Evolutionary conservation across 1,140 invertebrate genomes (phyloP).

Genomic region (Macrosteles quadrilineatus): DNA sequence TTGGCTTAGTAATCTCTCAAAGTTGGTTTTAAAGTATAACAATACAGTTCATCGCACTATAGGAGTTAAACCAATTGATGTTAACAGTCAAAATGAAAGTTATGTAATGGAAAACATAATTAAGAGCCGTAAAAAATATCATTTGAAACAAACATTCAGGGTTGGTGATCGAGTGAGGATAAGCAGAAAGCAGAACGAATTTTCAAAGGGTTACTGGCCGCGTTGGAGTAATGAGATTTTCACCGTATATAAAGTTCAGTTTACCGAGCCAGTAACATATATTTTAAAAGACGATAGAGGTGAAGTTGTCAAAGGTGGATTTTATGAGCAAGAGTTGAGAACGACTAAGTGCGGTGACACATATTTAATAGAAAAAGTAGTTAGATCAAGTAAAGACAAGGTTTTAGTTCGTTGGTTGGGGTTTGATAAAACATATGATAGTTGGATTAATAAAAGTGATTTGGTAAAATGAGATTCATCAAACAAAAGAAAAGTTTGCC

Average conservation of each 20-base stretch:
- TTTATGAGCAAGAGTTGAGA: constrained; percentile 45
- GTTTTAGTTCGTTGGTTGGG: constrained; percentile 49
- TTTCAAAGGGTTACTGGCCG: constrained; percentile 36
- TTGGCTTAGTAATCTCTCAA: constrained; percentile 45
- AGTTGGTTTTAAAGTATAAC: constrained; percentile 51
- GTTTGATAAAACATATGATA: constrained; percentile 43
- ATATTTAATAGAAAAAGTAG: constrained; percentile 46
- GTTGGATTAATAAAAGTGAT: constrained; percentile 44
- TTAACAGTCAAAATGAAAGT: constrained; percentile 43
- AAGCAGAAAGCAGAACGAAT: constrained; percentile 40
- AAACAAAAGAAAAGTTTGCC: background rate
- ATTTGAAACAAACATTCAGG: constrained; percentile 38
- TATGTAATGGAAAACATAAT: constrained; percentile 30
- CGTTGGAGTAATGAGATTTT: constrained; percentile 35
- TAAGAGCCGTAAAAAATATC: constrained; percentile 13
- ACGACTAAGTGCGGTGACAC: constrained; percentile 43
- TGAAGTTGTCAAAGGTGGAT: constrained; percentile 39
- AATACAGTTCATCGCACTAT: constrained; percentile 51
- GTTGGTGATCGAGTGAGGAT: constrained; percentile 34
- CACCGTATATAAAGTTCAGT: constrained; percentile 29
- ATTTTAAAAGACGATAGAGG: constrained; percentile 31
- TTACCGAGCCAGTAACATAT: constrained; percentile 34
- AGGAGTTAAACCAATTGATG: constrained; percentile 47
- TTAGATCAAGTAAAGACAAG: constrained; percentile 43
- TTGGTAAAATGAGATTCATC: constrained; percentile 11